A percentile compares a stretch with the other conserved stretches of the same genome.
Evolutionary conservation across 2,797 vertebrate species (phyloP).

Genomic region (Hemitrygon akajei): DNA sequence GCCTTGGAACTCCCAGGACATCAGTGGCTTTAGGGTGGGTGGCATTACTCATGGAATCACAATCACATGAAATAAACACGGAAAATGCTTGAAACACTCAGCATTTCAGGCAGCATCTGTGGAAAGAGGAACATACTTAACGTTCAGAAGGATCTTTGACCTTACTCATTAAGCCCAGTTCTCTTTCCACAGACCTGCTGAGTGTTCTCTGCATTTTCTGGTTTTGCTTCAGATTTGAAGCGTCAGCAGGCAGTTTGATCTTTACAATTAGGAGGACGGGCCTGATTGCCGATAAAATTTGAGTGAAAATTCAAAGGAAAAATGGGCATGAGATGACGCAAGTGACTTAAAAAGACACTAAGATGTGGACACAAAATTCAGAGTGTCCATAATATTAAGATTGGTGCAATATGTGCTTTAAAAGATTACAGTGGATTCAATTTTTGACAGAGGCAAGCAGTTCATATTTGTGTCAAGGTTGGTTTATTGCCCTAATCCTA

Average conservation of each 20-base stretch:
- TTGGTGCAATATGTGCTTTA: neutral
- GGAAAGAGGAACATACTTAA: no score
- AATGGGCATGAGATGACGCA: neutral
- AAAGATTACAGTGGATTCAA: neutral
- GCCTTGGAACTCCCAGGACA: no score
- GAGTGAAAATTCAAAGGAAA: neutral
- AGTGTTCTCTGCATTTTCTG: no score
- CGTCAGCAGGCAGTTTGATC: no score
- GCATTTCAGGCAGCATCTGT: no score
- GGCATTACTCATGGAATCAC: neutral
- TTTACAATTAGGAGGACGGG: no score
- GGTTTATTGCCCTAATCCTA: neutral
- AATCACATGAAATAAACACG: neutral
- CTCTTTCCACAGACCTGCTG: no score
- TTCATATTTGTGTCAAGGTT: neutral
- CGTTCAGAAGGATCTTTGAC: no score
- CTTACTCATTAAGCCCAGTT: no score
- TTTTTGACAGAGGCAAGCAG: neutral
- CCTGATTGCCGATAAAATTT: neutral
- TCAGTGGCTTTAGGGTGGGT: no score
- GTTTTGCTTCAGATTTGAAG: no score
- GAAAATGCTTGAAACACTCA: no score
- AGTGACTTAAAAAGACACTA: neutral
- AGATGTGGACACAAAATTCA: neutral
- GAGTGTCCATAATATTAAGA: neutral